Percentiles rank a stretch among this genome's conserved stretches.
These are phyloP conservation scores for Entomobrya proxima DNA, from an alignment of 2,888 invertebrate species.

Conservation along the genomic window DNA sequence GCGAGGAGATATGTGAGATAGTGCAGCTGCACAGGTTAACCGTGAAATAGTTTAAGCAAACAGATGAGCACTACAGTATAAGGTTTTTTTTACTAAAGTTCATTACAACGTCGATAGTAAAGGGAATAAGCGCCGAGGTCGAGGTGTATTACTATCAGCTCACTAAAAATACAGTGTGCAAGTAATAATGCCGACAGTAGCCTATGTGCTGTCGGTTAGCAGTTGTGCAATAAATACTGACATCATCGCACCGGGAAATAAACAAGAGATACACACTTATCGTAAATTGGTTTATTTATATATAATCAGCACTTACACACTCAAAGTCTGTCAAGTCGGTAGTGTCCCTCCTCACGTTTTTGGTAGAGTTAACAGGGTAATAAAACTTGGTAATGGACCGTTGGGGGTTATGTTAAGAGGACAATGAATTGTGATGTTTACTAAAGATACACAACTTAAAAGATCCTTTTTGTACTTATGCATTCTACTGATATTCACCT, in stretches of 20 bases:
- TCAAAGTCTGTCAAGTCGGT: slow-evolving; percentile 5
- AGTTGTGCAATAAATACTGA: slow-evolving; percentile 27
- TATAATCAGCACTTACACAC: slow-evolving; percentile 59
- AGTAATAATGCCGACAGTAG: no score
- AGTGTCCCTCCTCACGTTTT: slow-evolving; percentile 36
- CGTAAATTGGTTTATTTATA: slow-evolving; percentile 68
- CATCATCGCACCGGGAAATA: slow-evolving; percentile 60
- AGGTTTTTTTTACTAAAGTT: slow-evolving; percentile 5
- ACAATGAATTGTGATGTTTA: slow-evolving; percentile 66
- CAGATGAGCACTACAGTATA: slow-evolving; percentile 20
- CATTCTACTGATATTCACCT: background rate
- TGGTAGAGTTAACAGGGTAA: slow-evolving; percentile 70
- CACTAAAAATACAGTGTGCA: background rate
- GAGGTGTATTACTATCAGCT: background rate
- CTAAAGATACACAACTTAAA: slow-evolving; percentile 38
- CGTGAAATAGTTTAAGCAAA: slow-evolving; percentile 30
- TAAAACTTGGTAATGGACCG: slow-evolving; percentile 74
- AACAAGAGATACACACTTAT: slow-evolving; percentile 58
- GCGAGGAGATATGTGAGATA: background rate
- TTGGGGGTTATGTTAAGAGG: slow-evolving; percentile 70
- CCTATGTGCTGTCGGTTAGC: background rate
- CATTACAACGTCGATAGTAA: background rate
- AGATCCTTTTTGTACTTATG: background rate
- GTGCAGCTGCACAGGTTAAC: slow-evolving; percentile 37
- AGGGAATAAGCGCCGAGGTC: background rate